Percentiles rank a stretch among this genome's conserved stretches.
Evolutionary conservation across 2,113 vertebrate species (phyloP).

Genomic region (Takifugu flavidus): DNA sequence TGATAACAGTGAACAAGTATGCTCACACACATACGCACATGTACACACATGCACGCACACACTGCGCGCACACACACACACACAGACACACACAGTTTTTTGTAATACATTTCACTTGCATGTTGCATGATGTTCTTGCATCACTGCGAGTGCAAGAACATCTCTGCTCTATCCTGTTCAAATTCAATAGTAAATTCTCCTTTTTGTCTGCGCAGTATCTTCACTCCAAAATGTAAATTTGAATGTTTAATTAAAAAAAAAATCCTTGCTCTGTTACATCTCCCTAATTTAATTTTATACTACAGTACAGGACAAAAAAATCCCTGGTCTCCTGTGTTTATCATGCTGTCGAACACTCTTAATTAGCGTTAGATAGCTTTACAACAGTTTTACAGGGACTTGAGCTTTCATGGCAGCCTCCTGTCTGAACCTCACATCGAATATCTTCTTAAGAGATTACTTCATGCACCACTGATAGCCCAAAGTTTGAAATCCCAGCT

Average conservation of each 20-base stretch:
- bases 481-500: slow-evolving; percentile 41
- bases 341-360: neutral
- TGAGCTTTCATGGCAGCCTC: slow-evolving; percentile 15
- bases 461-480: slow-evolving; percentile 43
- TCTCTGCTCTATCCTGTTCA: neutral
- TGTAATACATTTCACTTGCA: slow-evolving; percentile 11
- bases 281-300: too few species aligned
- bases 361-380: slow-evolving; percentile 6
- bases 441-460: slow-evolving; percentile 57
- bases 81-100: neutral
- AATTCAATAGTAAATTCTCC: neutral
- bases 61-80: slow-evolving; percentile 16
- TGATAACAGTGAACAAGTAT: too few species aligned
- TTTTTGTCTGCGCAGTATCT: neutral
- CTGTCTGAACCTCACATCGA: slow-evolving; percentile 18
- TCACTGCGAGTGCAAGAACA: slow-evolving; percentile 15
- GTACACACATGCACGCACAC: too few species aligned
- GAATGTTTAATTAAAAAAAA: too few species aligned
- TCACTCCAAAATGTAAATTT: neutral
- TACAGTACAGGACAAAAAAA: neutral
- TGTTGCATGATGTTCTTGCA: too few species aligned
- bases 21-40: too few species aligned
- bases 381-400: slow-evolving; percentile 15
- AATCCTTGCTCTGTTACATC: too few species aligned
- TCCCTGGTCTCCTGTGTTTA: neutral